Conservation (phyloP, 37 sponge, comb jelly and placozoan species). For the Beroe ovata region DNA sequence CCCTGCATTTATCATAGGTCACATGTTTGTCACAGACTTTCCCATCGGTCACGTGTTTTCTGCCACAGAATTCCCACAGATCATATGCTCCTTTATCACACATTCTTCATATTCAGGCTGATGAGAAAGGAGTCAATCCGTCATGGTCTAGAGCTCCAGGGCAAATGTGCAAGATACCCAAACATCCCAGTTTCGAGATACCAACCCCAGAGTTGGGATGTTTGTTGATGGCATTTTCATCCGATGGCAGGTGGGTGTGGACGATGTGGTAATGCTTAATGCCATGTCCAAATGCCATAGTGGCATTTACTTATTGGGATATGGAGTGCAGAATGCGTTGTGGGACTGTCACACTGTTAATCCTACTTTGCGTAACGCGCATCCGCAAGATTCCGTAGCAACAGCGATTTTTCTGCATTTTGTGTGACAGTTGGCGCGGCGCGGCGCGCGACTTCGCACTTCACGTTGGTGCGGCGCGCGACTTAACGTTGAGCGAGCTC, state of each 20-base stretch:
- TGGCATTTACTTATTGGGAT: no score
- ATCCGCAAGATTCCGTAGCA: not conserved
- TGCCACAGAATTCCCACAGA: no score
- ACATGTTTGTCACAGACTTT: no score
- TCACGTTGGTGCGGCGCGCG: no score
- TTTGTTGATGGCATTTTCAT: conserved; percentile 1
- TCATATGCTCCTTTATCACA: no score
- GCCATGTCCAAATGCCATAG: no score
- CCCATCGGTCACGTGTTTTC: no score
- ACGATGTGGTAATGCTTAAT: no score
- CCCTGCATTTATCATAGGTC: no score
- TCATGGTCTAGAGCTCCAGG: conserved; percentile 44
- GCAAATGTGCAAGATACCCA: conserved; percentile 59
- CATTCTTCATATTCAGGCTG: not conserved
- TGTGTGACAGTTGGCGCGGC: conserved; percentile 5
- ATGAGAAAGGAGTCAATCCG: not conserved
- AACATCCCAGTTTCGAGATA: not conserved
- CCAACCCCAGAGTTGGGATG: conserved; percentile 52
- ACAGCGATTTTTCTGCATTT: not conserved
- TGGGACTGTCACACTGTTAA: not conserved
- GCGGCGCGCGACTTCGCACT: not conserved
- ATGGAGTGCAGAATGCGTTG: no score
- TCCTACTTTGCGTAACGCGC: not conserved
- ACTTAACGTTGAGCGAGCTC: no score
- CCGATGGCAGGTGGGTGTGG: conserved; percentile 27